Base-by-base conservation (phyloP, 2,888 invertebrate species). In the Lissonota sp. region DNA sequence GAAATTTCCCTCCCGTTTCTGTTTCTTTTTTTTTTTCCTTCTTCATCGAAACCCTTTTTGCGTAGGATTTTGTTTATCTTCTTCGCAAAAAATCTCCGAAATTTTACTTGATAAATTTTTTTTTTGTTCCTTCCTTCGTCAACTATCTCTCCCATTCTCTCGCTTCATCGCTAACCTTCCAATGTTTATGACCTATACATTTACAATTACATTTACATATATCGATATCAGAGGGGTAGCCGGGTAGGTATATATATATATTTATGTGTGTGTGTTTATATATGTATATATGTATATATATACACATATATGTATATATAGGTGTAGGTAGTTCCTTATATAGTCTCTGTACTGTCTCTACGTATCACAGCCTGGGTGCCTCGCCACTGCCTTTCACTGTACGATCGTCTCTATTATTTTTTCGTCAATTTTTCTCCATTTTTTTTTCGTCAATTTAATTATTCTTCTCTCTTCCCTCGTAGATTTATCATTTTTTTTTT, bases 331-430 rank as follows among this genome's bases (percentile, higher is more conserved):
- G 85, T 85, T 83, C 82, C 89, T 91, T 90, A 90, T 90, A 91
- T 90, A 90, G 90, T 92, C 89, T 91, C 92, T 92, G 92, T 91
- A 91, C 91, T 92, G 92, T 92, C 90, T 91, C 91, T 92, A 92
- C 91, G 88, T 92, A 92, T 92, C 92, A 92, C 92, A 92, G 92
- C 92, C 92, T 92, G 92, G 90, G 92, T 92, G 91, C 92, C 91
- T 87, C 88, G 90, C 92, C 92, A 91, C 92, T 92, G 92, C 90
- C 90, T 87, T 87, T 80, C 83, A 79, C 73, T n/a, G 73, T 81
- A 69, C 84, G 74, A 84, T 83, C 79, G 82, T 84, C 64, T 83
- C 64, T 71, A 63, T 79, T 82, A 75, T 72, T 63, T 75, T n/a
- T 66, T 63, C n/a, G n/a, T 58, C 14, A 26, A n/a, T n/a, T 67